These are phyloP conservation scores for Bombus waltoni DNA, from an alignment of 1,140 invertebrate genomes.

Conservation along the genomic window DNA sequence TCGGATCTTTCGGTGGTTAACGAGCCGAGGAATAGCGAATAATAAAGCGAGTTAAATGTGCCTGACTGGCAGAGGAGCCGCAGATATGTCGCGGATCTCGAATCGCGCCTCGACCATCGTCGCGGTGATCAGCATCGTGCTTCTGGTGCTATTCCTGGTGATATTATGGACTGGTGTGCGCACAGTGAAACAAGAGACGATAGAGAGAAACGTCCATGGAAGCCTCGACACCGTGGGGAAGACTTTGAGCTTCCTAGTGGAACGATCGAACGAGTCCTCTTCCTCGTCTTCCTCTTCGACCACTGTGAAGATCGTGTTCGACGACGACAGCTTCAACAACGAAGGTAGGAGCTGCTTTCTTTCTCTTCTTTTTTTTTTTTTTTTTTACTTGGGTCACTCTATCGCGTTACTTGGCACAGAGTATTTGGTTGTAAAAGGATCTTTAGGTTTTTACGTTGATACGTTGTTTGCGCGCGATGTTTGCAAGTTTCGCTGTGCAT, in stretches of 20 bases:
- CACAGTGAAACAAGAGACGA: conserved; percentile 2
- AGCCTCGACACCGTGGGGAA: neutral
- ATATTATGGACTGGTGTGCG: conserved; percentile 64
- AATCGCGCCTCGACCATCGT: conserved; percentile 61
- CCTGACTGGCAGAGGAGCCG: neutral
- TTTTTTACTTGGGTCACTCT: neutral
- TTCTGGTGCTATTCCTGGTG: conserved; percentile 63
- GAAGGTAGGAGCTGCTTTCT: conserved; percentile 42
- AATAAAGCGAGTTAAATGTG: conserved; percentile 33
- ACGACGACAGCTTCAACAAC: conserved; percentile 40
- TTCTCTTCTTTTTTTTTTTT: neutral
- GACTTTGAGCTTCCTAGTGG: neutral
- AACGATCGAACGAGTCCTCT: neutral
- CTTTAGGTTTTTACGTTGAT: neutral
- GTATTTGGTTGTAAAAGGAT: neutral
- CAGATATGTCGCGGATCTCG: conserved; percentile 66
- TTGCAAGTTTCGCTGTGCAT: neutral
- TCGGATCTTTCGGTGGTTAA: neutral
- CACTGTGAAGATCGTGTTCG: neutral
- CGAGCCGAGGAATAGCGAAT: conserved; percentile 5
- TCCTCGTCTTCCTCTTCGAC: neutral
- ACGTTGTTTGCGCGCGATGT: no score
- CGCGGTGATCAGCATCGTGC: conserved; percentile 56
- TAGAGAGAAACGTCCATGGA: neutral
- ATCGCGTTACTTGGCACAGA: neutral